Conservation (phyloP, 1,140 invertebrate genomes). For the Drosophila repleta region DNA sequence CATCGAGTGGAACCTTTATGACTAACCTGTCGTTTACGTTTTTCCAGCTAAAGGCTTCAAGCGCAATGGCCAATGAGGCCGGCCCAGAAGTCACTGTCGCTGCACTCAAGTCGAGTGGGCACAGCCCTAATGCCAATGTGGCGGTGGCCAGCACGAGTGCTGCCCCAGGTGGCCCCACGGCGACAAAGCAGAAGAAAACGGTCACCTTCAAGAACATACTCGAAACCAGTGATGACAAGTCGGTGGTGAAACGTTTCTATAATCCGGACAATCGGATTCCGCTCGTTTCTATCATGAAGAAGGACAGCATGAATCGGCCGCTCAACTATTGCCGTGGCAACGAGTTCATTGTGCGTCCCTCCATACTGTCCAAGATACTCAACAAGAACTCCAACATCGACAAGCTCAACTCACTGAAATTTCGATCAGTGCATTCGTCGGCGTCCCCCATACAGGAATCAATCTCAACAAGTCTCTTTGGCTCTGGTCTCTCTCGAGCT, state of each 20-base stretch:
- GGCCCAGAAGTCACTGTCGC: conserved; percentile 14
- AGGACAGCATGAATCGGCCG: conserved; percentile 75
- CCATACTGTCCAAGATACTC: conserved; percentile 80
- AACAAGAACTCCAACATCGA: conserved; percentile 83
- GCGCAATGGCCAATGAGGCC: conserved; percentile 65
- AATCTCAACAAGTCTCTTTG: conserved; percentile 80
- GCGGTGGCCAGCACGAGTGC: background rate
- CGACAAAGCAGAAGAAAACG: conserved; percentile 78
- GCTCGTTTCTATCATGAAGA: conserved; percentile 82
- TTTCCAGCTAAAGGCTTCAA: conserved; percentile 58
- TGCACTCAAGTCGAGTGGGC: conserved; percentile 14
- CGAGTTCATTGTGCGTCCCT: conserved; percentile 82
- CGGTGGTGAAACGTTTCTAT: conserved; percentile 80
- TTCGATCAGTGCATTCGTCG: conserved; percentile 58
- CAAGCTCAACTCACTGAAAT: conserved; percentile 83
- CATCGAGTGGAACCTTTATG: background rate
- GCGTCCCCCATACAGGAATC: conserved; percentile 15
- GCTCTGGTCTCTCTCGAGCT: conserved; percentile 85
- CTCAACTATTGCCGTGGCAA: conserved; percentile 66
- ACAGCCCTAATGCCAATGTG: conserved; percentile 11
- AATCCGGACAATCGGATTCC: conserved; percentile 80
- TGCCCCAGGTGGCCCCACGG: conserved; percentile 12
- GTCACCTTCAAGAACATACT: conserved; percentile 83
- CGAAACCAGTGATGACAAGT: conserved; percentile 83
- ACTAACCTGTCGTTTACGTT: conserved; percentile 39